phyloP scores from a whole-genome alignment of 2,113 vertebrate genomes.

The Halcyon malimbica region DNA sequence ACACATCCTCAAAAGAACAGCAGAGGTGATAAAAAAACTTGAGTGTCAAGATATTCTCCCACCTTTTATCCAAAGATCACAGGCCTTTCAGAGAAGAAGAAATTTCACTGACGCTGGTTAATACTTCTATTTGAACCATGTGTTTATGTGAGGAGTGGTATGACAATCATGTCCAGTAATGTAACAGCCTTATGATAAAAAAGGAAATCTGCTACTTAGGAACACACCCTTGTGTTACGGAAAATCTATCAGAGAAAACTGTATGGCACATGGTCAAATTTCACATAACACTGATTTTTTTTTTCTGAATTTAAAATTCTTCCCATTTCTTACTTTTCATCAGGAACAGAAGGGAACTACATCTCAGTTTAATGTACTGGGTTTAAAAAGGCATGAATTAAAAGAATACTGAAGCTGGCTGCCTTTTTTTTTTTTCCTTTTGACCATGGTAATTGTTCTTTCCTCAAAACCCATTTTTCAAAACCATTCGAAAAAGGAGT shows the following conservation, averaged over 20 bases:
- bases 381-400: neutral
- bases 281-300: neutral
- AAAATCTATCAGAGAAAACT: neutral
- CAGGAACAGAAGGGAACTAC: neutral
- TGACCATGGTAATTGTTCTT: neutral
- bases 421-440: neutral
- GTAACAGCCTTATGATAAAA: neutral
- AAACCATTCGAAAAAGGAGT: neutral
- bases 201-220: neutral
- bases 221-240: neutral
- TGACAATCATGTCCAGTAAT: neutral
- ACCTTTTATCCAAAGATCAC: neutral
- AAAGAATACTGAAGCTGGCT: neutral
- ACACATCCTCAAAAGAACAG: neutral
- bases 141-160: neutral
- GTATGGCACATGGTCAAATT: neutral
- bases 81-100: neutral
- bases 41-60: neutral
- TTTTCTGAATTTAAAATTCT: neutral
- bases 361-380: neutral
- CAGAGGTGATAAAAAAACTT: neutral
- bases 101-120: neutral
- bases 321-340: neutral
- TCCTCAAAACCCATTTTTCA: neutral
- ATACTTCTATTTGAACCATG: neutral